Percentiles rank a stretch among this genome's conserved stretches.
phyloP scores from a whole-genome alignment of 1,140 invertebrate genomes.

The Bombus impatiens region DNA sequence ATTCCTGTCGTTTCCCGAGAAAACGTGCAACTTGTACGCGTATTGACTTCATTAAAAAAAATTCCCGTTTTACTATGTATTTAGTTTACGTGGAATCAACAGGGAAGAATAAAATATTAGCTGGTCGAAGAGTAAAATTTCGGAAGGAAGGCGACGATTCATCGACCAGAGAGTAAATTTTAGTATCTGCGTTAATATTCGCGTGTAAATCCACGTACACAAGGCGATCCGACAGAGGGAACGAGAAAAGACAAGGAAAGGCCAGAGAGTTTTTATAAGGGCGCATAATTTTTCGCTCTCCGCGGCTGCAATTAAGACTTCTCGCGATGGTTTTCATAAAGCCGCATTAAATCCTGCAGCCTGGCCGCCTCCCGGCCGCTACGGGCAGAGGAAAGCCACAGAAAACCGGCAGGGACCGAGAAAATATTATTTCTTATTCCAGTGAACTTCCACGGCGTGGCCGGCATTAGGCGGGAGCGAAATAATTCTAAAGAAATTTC shows the following conservation, averaged over 20 bases:
- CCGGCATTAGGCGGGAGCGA: constrained; percentile 70
- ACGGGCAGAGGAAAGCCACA: not conserved
- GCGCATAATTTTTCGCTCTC: constrained; percentile 70
- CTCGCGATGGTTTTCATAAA: constrained; percentile 77
- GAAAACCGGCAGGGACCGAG: constrained; percentile 20
- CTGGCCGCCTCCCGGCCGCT: not conserved
- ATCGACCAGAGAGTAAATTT: not conserved
- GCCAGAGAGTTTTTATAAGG: constrained; percentile 53
- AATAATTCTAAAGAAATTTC: constrained; percentile 82
- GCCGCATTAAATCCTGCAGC: constrained; percentile 73
- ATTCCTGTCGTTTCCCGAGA: not conserved
- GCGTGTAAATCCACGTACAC: constrained; percentile 4
- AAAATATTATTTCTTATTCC: constrained; percentile 80
- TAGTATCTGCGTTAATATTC: not conserved
- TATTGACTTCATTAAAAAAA: not conserved
- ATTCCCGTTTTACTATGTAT: not conserved
- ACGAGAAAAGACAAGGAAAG: not conserved
- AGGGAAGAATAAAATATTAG: not conserved
- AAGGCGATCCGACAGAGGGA: not conserved
- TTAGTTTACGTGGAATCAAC: not conserved
- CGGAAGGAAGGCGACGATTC: not conserved
- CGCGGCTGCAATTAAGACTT: constrained; percentile 76
- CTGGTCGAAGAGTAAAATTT: not conserved
- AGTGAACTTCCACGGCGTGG: constrained; percentile 52
- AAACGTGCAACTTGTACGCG: too few relatives aligned